Evolutionary conservation across 2,888 invertebrate genomes (phyloP).

Genomic region (Polydrusus tereticollis): DNA sequence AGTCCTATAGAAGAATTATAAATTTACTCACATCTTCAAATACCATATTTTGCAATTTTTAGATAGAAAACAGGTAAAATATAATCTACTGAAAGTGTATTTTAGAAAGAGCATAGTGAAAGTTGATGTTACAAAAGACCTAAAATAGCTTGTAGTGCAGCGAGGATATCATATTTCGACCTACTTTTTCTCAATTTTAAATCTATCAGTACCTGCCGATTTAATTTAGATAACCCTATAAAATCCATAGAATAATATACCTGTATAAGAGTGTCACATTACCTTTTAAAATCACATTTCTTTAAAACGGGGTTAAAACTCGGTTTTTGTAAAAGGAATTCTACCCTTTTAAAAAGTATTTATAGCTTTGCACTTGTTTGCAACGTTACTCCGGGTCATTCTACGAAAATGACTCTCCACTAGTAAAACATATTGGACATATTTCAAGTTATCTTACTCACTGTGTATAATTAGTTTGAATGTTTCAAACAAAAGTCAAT

Average conservation of each 20-base stretch:
- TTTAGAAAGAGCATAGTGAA: background rate
- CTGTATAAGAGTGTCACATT: slow-evolving; percentile 3
- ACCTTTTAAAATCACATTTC: background rate
- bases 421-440: too few relatives aligned
- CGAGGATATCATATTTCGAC: slow-evolving; percentile 2
- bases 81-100: background rate
- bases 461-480: too few relatives aligned
- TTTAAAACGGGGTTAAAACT: slow-evolving; percentile 7
- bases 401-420: too few relatives aligned
- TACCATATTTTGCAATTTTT: background rate
- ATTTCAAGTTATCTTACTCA: too few relatives aligned
- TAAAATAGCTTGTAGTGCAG: background rate
- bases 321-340: background rate
- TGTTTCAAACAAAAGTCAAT: too few relatives aligned
- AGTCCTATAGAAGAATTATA: too few relatives aligned
- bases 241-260: background rate
- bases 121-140: background rate
- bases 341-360: background rate
- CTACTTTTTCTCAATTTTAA: slow-evolving; percentile 7
- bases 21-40: too few relatives aligned
- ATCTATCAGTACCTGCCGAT: background rate
- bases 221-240: background rate
- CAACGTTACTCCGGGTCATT: background rate
- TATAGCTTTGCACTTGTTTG: background rate
- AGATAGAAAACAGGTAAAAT: background rate